Evolutionary conservation across 2,797 vertebrate species (phyloP), one percentile per base, ranked within the genome.

Genomic region (Apogon hyalosoma): DNA sequence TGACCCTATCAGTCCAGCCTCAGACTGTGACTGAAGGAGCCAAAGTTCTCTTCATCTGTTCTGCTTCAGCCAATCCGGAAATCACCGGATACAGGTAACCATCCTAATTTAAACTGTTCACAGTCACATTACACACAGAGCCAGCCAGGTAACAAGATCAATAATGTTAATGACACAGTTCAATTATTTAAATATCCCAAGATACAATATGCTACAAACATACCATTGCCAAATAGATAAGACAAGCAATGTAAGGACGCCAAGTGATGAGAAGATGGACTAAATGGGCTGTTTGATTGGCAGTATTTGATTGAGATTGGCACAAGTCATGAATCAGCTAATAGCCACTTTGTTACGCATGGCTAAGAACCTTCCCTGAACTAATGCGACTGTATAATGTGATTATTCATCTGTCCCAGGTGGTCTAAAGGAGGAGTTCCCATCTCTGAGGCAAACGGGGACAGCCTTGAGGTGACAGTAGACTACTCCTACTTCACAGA

Each of bases 401-500:
- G 73, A 87, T 88, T 74, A 81, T 70, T 69, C 49, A 18, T 80
- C 58, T 60, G 28, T 67, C 77, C 28, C 88, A 98, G 96, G 81
- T 98, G 96, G 96, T 94, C 96, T 0, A 98, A 98, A 90, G 96
- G 96, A 61, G 96, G 96, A 7, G 85, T 94, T 8, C 93, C 93
- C 5, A 95, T 98, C 75, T 91, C 94, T 0, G 96, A 96, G 41
- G 95, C 95, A 15, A 95, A 95, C 0, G 95, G 95, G 12, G 94
- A 96, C 84, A 95, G 92, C 71, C 91, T 97, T 15, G 96, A 97
- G 78, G 94, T 95, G 50, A 94, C 93, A 0, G 96, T 96, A 6
- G 96, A 97, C 55, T 90, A 95, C 83, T 96, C 96, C 0, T 96
- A 96, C 82, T 95, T 97, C 88, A 97, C 95, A 1, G 95, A 96